Evolutionary conservation across 2,888 invertebrate genomes (phyloP).

Genomic region (Calameuta filiformis): DNA sequence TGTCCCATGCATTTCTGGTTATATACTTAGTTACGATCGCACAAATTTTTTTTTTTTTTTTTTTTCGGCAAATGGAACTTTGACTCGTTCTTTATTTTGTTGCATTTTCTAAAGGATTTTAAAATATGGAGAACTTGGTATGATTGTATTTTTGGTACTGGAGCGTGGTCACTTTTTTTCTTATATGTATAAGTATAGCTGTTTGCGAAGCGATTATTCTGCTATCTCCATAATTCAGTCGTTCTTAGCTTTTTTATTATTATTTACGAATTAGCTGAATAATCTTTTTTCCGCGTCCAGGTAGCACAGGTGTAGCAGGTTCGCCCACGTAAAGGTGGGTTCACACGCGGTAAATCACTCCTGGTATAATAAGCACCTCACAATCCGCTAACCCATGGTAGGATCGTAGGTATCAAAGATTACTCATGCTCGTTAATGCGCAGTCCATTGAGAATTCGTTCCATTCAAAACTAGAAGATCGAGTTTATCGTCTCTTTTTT

Average conservation of each 20-base stretch:
- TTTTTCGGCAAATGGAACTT: neutral
- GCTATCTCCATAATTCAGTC: neutral
- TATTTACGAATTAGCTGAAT: neutral
- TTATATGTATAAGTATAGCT: neutral
- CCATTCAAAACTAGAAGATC: neutral
- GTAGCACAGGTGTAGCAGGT: neutral
- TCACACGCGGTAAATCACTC: constrained; percentile 23
- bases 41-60: neutral
- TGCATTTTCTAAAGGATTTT: neutral
- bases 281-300: neutral
- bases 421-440: neutral
- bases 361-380: neutral
- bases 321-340: constrained; percentile 19
- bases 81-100: neutral
- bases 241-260: neutral
- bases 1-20: neutral
- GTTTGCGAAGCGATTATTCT: neutral
- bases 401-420: neutral
- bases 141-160: neutral
- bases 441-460: neutral
- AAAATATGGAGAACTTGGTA: neutral
- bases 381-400: neutral
- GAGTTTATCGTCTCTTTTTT: neutral
- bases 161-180: neutral
- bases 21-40: neutral